Evolutionary conservation across 2,113 vertebrate genomes (phyloP).

Genomic region (Perca fluviatilis): DNA sequence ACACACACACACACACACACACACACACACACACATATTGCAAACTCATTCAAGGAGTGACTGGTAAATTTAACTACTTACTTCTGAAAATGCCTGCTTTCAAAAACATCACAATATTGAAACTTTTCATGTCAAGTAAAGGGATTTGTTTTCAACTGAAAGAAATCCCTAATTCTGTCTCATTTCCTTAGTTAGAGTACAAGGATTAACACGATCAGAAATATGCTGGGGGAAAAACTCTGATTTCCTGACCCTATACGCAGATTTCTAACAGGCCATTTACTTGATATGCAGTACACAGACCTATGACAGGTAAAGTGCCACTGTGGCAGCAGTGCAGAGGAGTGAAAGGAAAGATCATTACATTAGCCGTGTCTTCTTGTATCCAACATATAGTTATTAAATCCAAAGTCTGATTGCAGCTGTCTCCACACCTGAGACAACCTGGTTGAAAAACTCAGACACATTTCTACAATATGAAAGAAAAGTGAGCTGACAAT

Average conservation of each 20-base stretch:
- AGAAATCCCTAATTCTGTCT: not conserved
- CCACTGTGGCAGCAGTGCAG: not conserved
- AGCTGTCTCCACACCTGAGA: not conserved
- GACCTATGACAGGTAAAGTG: not conserved
- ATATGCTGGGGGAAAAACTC: not conserved
- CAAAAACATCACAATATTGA: not conserved
- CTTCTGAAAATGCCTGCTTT: not conserved
- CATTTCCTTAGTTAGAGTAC: not conserved
- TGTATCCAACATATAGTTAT: not conserved
- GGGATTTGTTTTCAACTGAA: not conserved
- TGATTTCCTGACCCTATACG: not conserved
- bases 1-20: no score
- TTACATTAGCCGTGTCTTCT: not conserved
- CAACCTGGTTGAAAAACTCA: not conserved
- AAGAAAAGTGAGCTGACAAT: not conserved
- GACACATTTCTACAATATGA: not conserved
- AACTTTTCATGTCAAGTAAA: not conserved
- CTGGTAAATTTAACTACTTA: not conserved
- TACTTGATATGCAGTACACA: slow-evolving; percentile 2
- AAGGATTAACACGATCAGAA: not conserved
- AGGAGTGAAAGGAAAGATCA: not conserved
- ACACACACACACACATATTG: no score
- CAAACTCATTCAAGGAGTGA: slow-evolving; percentile 2
- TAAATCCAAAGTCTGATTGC: slow-evolving; percentile 1
- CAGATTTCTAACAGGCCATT: not conserved